Evolutionary conservation across 2,797 vertebrate genomes (phyloP).

Genomic region (Rhincodon typus): DNA sequence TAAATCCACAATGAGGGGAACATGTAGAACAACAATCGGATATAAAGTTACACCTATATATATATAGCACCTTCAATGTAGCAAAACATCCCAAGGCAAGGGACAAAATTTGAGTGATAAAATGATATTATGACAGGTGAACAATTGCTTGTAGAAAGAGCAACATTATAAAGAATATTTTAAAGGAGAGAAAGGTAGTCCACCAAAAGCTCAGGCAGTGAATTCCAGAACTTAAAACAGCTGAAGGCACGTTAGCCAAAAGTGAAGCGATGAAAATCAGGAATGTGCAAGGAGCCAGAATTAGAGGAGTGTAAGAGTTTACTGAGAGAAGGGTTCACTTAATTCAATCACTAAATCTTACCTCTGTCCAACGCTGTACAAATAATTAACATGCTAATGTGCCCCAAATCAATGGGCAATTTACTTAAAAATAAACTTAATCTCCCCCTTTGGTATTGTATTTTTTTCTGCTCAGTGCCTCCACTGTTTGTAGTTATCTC

Average conservation of each 20-base stretch:
- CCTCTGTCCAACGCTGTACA: not conserved
- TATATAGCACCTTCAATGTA: not conserved
- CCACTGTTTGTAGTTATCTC: not conserved
- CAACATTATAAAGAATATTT: not conserved
- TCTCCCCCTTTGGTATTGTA: not conserved
- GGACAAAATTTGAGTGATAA: not conserved
- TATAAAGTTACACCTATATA: not conserved
- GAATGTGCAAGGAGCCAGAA: too few species aligned
- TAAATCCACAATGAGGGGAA: not conserved
- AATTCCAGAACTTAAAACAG: not conserved
- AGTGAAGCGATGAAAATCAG: not conserved
- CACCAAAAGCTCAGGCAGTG: not conserved
- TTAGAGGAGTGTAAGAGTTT: not conserved
- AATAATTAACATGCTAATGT: not conserved
- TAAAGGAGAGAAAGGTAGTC: too few species aligned
- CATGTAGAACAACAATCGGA: not conserved
- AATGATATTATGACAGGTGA: not conserved
- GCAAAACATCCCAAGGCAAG: not conserved
- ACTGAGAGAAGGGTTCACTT: not conserved
- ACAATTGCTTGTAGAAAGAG: not conserved
- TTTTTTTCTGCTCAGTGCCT: not conserved
- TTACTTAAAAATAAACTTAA: not conserved
- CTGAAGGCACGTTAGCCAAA: not conserved
- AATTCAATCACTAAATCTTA: not conserved
- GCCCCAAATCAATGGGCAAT: not conserved